phyloP scores from a whole-genome alignment of 2,888 invertebrate species.

The Galeruca laticollis region DNA sequence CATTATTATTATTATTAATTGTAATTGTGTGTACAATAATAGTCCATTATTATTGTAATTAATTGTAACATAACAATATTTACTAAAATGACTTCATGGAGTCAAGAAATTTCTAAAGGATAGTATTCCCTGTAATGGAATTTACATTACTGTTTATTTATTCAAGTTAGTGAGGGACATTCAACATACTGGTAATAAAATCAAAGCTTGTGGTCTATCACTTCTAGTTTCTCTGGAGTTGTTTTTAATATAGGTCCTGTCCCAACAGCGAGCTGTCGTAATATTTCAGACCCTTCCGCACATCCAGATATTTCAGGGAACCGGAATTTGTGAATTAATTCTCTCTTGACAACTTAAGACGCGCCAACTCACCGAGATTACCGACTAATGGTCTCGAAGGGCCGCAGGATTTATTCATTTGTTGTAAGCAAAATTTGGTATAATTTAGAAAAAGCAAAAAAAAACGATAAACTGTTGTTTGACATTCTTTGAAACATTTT shows the following conservation, averaged over 20 bases:
- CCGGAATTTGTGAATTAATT: conserved; percentile 24
- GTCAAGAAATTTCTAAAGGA: too few species aligned
- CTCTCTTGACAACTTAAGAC: conserved; percentile 26
- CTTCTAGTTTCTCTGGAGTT: conserved; percentile 3
- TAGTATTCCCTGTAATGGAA: too few species aligned
- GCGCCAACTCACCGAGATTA: conserved; percentile 20
- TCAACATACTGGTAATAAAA: background rate
- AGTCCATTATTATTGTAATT: too few species aligned
- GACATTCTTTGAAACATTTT: too few species aligned
- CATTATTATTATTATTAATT: too few species aligned
- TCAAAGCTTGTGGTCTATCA: background rate
- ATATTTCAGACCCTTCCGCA: conserved; percentile 14
- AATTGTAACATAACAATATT: too few species aligned
- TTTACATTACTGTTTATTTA: conserved; percentile 42
- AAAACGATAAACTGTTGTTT: too few species aligned
- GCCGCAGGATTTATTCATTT: conserved; percentile 9
- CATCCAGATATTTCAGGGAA: conserved; percentile 12
- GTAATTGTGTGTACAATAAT: too few species aligned
- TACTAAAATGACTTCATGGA: too few species aligned
- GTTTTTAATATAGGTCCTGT: conserved; percentile 11
- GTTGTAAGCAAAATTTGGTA: too few species aligned
- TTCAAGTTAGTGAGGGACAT: conserved; percentile 38
- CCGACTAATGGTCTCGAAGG: background rate
- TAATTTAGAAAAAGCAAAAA: too few species aligned
- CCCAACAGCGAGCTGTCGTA: background rate